Evolutionary conservation across 2,888 invertebrate species (phyloP), one percentile per base, ranked within the genome.

Genomic region (Marronus borbonicus): DNA sequence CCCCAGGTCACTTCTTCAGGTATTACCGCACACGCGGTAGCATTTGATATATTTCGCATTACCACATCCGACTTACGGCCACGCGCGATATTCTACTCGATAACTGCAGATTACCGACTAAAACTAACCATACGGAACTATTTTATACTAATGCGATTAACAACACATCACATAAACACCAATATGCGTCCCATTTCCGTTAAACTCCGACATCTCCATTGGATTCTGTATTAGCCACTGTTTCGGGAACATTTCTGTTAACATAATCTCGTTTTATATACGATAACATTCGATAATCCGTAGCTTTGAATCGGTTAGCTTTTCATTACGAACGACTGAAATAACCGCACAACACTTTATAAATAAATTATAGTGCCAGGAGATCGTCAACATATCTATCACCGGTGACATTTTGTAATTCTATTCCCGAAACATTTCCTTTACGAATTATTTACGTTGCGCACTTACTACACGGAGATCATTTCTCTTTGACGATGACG

Each of bases 1-100:
- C 93, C 93, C 96, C 96, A 96, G 89, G 92, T 92, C 86, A 96
- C 95, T 89, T 93, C 92, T 88, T 94, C 94, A 86, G 94, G 91
- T 89, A 95, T 92, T 89, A 93, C 94, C 90, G 93, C 93, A 91
- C 96, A 96, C 89, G 94, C 94, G 88, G 93, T 91, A 88, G 92
- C 94, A 92, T 96, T 95, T 91, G 95, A 92, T 90, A 91, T 91
- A 91, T 93, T 90, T 90, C 90, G 93, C 93, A 93, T 93, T 89
- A 88, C 88, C 84, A 81, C 83, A 84, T 84, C 77, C 78, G 80
- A 77, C 55, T 36, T 55, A 49, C 72, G 17, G 24, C 36, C 58
- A 24, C 17, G 36, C 36, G 68, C 68, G 20, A 72, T 72, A 58
- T 72, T 72, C 60, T 17, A 68, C 68, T 68, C 68, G 49, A 68